Base-by-base conservation (phyloP, 2,797 vertebrate species). In the Alcedo atthis region DNA sequence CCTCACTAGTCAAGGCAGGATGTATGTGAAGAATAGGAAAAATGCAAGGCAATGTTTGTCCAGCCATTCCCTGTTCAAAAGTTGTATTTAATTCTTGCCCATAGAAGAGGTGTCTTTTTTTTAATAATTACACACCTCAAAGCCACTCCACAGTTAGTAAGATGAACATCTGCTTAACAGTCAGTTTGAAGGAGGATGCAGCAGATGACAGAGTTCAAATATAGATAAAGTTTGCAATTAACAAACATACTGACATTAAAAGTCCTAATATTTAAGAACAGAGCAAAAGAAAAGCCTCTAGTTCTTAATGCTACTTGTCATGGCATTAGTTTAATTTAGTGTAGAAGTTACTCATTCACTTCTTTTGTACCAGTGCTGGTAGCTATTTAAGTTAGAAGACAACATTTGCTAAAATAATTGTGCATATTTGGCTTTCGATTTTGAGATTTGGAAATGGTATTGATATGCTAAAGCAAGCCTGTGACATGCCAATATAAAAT, bases 51-150 rank as follows among this genome's bases (percentile, higher is more conserved):
- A 76, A 53, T 30, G 5, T 18, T 75, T 75, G 6, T 17, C 62
- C 7, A 7, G 15, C 75, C 1, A 2, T 9, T 87, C 12, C 15
- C 45, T 57, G 7, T n/a, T 79, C 37, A 66, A 75, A 62, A 79
- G 4, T 37, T 64, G 17, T n/a, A 8, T 54, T 75, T 79, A 68
- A 49, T 71, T 68, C 49, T 81, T 24, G 53, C 10, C 19, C 5
- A 0, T 24, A 15, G 21, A 49, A 35, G 33, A 68, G 15, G 24
- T 0, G 0, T 49, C 0, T 5, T 42, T 81, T 15, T 15, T 74
- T 84, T 62, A 28, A 28, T 66, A 12, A 33, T 9, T 24, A 22
- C 10, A 22, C 19, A 33, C 17, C 19, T 84, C 45, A 78, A 71
- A 61, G 70, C 12, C 49, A 26, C 33, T 80, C 20, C 11, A 8